Percentiles rank a stretch among this genome's conserved stretches.
Conservation (phyloP, 2,888 invertebrate genomes). For the Eupithecia inturbata region DNA sequence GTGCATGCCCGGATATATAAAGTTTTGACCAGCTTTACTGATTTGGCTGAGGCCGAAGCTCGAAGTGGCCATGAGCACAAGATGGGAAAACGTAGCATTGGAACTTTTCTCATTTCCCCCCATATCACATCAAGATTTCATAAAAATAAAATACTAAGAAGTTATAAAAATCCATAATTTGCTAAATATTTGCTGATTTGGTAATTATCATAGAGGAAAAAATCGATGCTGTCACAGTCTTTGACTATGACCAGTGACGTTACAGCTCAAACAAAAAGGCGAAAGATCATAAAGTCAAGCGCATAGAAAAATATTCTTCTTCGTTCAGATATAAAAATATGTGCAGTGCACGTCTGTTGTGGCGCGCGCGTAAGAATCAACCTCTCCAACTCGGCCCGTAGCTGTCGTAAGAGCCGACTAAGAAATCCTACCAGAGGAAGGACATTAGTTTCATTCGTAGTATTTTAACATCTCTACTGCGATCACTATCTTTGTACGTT, state of each 20-base stretch:
- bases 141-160: constrained; percentile 33
- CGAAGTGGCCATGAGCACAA: constrained; percentile 67
- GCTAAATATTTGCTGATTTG: not conserved
- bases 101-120: constrained; percentile 59
- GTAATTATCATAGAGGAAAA: not conserved
- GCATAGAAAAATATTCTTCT: not conserved
- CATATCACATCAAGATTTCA: constrained; percentile 54
- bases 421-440: too few species aligned
- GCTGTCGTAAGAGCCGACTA: too few species aligned
- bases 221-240: not conserved
- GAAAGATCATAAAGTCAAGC: not conserved
- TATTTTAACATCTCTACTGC: too few species aligned
- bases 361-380: too few species aligned
- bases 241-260: not conserved
- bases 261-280: not conserved
- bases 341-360: too few species aligned
- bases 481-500: too few species aligned
- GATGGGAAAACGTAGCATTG: constrained; percentile 65
- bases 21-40: constrained; percentile 54
- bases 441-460: too few species aligned
- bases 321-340: not conserved
- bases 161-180: constrained; percentile 1
- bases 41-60: constrained; percentile 60
- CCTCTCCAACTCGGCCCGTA: too few species aligned
- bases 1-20: constrained; percentile 72